Conservation (phyloP, 2,888 invertebrate species). For the Thereva unica region DNA sequence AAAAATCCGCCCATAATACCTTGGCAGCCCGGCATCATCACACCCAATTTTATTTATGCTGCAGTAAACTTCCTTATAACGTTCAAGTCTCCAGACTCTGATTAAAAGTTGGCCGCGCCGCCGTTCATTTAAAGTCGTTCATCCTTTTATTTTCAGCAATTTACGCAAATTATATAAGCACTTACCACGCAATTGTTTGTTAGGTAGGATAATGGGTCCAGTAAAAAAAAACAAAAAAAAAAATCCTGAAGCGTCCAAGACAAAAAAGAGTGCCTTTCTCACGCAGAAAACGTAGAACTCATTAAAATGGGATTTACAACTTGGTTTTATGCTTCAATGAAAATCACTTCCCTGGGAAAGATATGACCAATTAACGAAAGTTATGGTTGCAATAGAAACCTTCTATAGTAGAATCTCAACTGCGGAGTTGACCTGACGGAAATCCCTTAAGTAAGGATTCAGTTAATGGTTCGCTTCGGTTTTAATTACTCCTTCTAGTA, state of each 20-base stretch:
- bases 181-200: conserved; percentile 19
- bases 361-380: too few species aligned
- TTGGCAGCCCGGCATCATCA: not conserved
- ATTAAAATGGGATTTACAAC: conserved; percentile 24
- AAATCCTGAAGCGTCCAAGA: too few species aligned
- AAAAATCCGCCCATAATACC: too few species aligned
- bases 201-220: conserved; percentile 4
- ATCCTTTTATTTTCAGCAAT: conserved; percentile 21
- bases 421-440: too few species aligned
- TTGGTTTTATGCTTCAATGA: conserved; percentile 21
- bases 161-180: conserved; percentile 22
- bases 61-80: too few species aligned
- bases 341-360: conserved; percentile 9
- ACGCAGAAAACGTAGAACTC: conserved; percentile 21
- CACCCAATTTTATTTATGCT: not conserved
- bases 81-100: too few species aligned
- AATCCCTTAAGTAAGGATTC: too few species aligned
- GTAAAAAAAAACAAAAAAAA: conserved; percentile 3
- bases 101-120: too few species aligned
- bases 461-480: too few species aligned
- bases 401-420: too few species aligned
- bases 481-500: too few species aligned
- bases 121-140: not conserved
- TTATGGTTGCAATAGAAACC: too few species aligned
- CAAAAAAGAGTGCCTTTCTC: not conserved